Evolutionary conservation across 2,113 vertebrate species (phyloP), one percentile per base, ranked within the genome.

Genomic region (Rhabdornis inornatus): DNA sequence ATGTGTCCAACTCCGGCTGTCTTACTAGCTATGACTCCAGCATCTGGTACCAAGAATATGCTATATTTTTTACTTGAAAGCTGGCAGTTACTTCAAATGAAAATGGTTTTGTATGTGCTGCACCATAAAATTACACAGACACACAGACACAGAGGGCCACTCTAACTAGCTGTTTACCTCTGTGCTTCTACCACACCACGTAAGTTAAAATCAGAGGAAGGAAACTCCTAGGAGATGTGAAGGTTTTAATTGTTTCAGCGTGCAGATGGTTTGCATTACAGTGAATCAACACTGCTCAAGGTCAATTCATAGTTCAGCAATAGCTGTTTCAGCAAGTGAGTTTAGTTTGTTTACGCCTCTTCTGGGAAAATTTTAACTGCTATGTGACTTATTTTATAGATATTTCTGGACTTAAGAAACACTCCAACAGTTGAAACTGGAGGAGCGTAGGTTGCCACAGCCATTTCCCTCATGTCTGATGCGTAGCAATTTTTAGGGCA

Each of bases 181-280:
- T 30, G 21, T 63, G 94, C 64, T 94, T 91, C 85, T 81, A 90
- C 92, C 90, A 74, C 91, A 94, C 70, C 92, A 93, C 89, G 19
- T 66, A 96, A 95, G 84, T 97, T 96, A 97, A 97, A 98, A 98
- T 98, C 71, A 55, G 96, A 98, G 98, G 98, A 98, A 98, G 98
- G 98, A 98, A 98, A 98, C 91, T 95, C 95, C 94, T 83, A 40
- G 75, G 97, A 98, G 95, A 97, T 97, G 97, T 97, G 95, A 97
- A 96, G 97, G 95, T 84, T 95, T 95, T 97, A 97, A 97, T 98
- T 98, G 98, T 97, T 96, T 81, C 87, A 42, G 79, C 5, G 1
- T 66, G 65, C 98, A 98, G 96, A 97, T 96, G 97, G 98, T 96
- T 97, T 97, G 91, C 92, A 94, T 98, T 97, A 97, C 79, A n/a